Conservation (phyloP, 2,797 vertebrate species). For the Rhincodon typus region DNA sequence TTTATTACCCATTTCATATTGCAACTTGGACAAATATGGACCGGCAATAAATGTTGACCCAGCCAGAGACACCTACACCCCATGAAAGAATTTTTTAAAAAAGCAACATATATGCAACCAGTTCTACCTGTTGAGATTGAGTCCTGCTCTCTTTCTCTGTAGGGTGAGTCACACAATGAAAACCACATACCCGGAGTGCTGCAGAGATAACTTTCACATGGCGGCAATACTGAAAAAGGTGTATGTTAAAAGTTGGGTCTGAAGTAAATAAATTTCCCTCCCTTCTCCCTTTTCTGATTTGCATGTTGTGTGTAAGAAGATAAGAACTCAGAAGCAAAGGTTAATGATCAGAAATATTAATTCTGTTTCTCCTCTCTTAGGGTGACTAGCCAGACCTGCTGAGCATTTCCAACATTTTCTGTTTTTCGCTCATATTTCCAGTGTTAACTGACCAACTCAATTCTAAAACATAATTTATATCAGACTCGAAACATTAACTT, state of each 20-base stretch:
- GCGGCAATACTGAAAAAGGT: not conserved
- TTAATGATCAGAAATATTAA: not conserved
- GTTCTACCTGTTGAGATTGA: not conserved
- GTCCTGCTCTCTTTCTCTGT: not conserved
- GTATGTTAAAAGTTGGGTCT: not conserved
- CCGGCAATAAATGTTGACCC: too few species aligned
- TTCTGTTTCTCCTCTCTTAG: not conserved
- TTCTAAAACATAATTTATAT: too few species aligned
- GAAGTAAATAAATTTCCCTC: not conserved
- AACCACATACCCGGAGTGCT: not conserved
- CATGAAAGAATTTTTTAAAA: too few species aligned
- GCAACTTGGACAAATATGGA: too few species aligned
- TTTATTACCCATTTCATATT: too few species aligned
- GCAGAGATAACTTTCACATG: not conserved
- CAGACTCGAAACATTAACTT: too few species aligned
- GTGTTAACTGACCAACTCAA: not conserved
- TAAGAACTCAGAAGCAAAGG: not conserved
- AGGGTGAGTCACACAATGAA: not conserved
- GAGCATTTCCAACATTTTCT: not conserved
- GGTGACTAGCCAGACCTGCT: not conserved
- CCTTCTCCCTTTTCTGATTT: not conserved
- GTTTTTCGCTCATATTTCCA: not conserved
- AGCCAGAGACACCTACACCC: too few species aligned
- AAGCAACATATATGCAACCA: not conserved
- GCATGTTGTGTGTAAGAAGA: not conserved